These are phyloP conservation scores for Ovibos moschatus DNA, from an alignment of 2,113 vertebrate genomes.

Conservation along the genomic window DNA sequence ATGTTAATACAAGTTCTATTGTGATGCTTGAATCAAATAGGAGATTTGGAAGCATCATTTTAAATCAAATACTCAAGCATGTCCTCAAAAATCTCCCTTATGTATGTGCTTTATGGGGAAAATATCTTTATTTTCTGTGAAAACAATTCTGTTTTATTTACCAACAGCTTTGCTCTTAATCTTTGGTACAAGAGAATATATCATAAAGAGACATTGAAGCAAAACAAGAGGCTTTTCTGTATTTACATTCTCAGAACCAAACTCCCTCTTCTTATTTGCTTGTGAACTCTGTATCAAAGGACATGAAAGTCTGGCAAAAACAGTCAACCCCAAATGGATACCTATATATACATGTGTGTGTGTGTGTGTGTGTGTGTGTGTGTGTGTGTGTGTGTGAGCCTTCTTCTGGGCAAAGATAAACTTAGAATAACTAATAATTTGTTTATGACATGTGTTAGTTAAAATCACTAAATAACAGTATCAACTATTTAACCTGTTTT, in stretches of 20 bases:
- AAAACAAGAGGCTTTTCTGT: background rate
- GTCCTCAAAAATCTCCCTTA: background rate
- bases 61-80: background rate
- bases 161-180: background rate
- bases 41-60: background rate
- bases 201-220: background rate
- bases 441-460: background rate
- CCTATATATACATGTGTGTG: background rate
- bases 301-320: background rate
- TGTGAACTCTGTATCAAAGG: background rate
- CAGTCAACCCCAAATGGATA: background rate
- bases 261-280: background rate
- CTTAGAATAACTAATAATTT: background rate
- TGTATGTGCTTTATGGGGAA: background rate
- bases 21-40: background rate
- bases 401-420: background rate
- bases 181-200: background rate
- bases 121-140: background rate
- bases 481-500: background rate
- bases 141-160: background rate
- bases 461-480: background rate
- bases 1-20: background rate
- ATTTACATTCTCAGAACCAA: background rate
- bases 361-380: background rate
- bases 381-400: background rate